Base-by-base conservation (phyloP, 2,888 invertebrate genomes). In the Eupithecia subumbrata region DNA sequence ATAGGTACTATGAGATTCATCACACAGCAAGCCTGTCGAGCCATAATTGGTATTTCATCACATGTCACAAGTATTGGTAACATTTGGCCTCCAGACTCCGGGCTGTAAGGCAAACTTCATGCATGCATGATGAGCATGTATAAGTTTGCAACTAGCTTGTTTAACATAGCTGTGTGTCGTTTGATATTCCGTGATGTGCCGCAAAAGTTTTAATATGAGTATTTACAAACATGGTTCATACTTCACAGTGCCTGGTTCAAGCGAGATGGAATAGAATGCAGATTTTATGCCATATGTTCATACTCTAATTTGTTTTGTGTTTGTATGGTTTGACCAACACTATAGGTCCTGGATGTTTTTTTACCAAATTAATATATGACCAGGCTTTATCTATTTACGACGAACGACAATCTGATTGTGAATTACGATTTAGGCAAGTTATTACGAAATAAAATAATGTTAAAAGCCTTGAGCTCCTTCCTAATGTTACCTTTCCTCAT, bases 91-190 rank as follows among this genome's bases (percentile, higher is more conserved):
- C 75, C 72, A 74, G 63, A 76, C 74, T 56, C 71, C 30, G 34
- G 64, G 77, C 78, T 79, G 78, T 80, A 78, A 82, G 81, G 76
- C 80, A 76, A 88, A 91, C 89, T 92, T 91, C 88, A 88, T 90
- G 92, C 92, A 91, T 92, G 87, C 88, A 82, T 86, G 88, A 93
- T 92, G 90, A 91, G 86, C 84, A 84, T 82, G 86, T 90, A 91
- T 91, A 91, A 92, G 91, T 91, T 90, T 82, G 78, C 83, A 86
- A 87, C 87, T 87, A 81, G 81, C 86, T 88, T 86, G 86, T 86
- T 89, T 88, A 85, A 86, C 89, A 89, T 90, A 88, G 83, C 91
- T 91, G 90, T 90, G 90, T 90, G 86, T 84, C 74, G 78, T 85
- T 90, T 87, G 90, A 90, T 90, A 88, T 78, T 89, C 87, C 89